Evolutionary conservation across 2,888 invertebrate genomes (phyloP).

Genomic region (Dynastes tityus): DNA sequence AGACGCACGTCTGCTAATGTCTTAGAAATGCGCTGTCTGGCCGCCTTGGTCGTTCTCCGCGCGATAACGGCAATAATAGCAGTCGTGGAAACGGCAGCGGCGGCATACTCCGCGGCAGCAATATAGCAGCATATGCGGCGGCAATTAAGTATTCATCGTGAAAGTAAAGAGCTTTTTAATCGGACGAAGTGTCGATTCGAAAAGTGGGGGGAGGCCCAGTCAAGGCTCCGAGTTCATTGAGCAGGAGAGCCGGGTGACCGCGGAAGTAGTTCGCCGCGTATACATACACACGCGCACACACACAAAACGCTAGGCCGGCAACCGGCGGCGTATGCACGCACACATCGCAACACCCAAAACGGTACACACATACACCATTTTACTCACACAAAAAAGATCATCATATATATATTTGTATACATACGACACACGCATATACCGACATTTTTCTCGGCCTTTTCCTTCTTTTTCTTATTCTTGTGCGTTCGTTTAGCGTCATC

Average conservation of each 20-base stretch:
- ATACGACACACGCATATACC: background rate
- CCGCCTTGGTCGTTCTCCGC: background rate
- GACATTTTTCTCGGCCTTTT: background rate
- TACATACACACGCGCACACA: conserved; percentile 32
- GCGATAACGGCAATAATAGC: conserved; percentile 9
- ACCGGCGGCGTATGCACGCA: background rate
- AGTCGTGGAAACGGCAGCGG: conserved; percentile 24
- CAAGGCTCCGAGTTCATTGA: conserved; percentile 51
- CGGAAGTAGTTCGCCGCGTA: conserved; percentile 50
- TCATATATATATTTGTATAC: no score
- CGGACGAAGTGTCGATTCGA: conserved; percentile 44
- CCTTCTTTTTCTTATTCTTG: background rate
- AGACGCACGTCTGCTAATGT: conserved; percentile 12
- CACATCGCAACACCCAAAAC: conserved; percentile 13
- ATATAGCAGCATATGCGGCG: conserved; percentile 33
- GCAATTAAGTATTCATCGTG: conserved; percentile 45
- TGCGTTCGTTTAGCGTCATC: conserved; percentile 37
- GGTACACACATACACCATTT: conserved; percentile 16
- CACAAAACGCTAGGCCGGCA: conserved; percentile 12
- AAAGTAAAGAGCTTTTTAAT: conserved; percentile 46
- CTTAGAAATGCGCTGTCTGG: conserved; percentile 20
- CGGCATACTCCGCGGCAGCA: background rate
- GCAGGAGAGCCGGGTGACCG: conserved; percentile 49
- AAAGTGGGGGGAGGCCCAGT: conserved; percentile 43
- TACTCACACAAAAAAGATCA: no score